phyloP scores from a whole-genome alignment of 2,113 vertebrate species.

The Aramus guarauna region DNA sequence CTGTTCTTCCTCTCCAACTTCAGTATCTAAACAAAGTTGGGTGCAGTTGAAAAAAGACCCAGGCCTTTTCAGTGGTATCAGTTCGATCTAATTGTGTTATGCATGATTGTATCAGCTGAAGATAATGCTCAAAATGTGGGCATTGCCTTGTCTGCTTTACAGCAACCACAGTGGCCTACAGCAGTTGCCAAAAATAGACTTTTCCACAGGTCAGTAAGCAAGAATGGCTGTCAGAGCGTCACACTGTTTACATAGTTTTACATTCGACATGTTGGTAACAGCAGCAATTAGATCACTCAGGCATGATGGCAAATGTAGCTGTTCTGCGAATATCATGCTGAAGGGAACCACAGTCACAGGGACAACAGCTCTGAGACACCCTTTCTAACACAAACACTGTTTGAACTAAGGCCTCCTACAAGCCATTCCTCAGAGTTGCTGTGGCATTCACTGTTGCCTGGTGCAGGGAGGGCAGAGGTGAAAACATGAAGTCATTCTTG shows the following conservation, averaged over 20 bases:
- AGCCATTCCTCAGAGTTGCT: not conserved
- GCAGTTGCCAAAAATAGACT: conserved; percentile 72
- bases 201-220: conserved; percentile 67
- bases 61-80: not conserved
- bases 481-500: not conserved
- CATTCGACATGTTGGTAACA: not conserved
- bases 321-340: not conserved
- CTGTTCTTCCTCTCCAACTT: not conserved
- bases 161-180: not conserved
- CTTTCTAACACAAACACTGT: not conserved
- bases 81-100: not conserved
- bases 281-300: conserved; percentile 35
- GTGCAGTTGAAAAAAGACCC: not conserved
- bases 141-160: not conserved
- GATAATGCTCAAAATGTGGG: not conserved
- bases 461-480: not conserved
- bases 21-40: not conserved
- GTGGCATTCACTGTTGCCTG: not conserved
- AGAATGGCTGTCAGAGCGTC: conserved; percentile 42
- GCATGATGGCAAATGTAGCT: not conserved
- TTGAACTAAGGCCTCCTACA: not conserved
- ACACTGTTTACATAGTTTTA: conserved; percentile 54
- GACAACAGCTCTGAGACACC: not conserved
- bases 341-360: not conserved
- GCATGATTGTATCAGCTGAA: not conserved